A percentile compares a stretch with the other conserved stretches of the same genome.
Conservation (phyloP, 2,113 vertebrate genomes). For the Rhinichthys klamathensis region DNA sequence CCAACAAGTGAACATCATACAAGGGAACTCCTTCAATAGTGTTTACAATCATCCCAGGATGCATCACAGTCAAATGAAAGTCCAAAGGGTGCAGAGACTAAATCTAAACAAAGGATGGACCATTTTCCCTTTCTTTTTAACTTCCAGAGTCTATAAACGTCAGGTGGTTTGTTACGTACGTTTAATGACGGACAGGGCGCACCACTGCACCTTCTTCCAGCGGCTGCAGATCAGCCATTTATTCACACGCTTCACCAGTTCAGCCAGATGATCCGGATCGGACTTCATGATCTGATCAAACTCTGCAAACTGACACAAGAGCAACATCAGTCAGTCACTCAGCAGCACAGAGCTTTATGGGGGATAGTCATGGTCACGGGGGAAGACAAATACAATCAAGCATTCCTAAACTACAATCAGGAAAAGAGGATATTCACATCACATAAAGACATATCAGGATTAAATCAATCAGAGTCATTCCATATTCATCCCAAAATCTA, state of each 20-base stretch:
- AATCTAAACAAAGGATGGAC: not conserved
- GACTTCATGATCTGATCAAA: slow-evolving; percentile 99
- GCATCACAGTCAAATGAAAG: not conserved
- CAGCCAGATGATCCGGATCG: slow-evolving; percentile 94
- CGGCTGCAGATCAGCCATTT: slow-evolving; percentile 97
- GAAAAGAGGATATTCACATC: not conserved
- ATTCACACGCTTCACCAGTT: slow-evolving; percentile 92
- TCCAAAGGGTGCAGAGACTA: not conserved
- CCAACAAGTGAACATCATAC: not conserved
- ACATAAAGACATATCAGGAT: not conserved
- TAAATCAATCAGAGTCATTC: no score
- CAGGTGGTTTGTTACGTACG: no score
- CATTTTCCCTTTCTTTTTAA: not conserved
- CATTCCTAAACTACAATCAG: no score
- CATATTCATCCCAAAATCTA: no score
- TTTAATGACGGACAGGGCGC: slow-evolving; percentile 93
- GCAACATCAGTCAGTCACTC: not conserved
- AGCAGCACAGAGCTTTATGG: not conserved
- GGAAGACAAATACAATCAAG: no score
- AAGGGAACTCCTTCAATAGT: not conserved
- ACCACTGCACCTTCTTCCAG: slow-evolving; percentile 99
- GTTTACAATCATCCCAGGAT: not conserved
- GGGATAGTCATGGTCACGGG: not conserved
- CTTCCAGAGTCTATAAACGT: no score
- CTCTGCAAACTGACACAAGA: slow-evolving; percentile 87